A percentile compares a stretch with the other conserved stretches of the same genome.
phyloP scores from a whole-genome alignment of 1,140 invertebrate species.

The Fopius arisanus region DNA sequence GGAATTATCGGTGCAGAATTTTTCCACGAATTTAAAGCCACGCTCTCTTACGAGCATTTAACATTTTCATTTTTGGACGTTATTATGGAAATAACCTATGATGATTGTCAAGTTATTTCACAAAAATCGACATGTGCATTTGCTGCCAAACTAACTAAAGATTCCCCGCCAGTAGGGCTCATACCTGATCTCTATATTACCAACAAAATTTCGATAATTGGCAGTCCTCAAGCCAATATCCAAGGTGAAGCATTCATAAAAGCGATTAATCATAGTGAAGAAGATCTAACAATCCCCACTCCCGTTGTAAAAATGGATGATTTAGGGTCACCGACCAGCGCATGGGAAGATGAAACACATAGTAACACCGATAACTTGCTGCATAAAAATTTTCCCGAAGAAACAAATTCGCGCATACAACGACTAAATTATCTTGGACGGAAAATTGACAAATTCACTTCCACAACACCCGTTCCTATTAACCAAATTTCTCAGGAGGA shows the following conservation, averaged over 20 bases:
- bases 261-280: neutral
- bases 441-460: neutral
- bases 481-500: neutral
- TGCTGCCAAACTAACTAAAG: neutral
- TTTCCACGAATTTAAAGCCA: too few species aligned
- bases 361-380: too few species aligned
- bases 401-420: neutral
- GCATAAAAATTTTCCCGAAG: neutral
- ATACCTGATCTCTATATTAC: neutral
- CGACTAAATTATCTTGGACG: neutral
- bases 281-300: neutral
- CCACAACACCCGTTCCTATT: neutral
- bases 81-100: too few species aligned
- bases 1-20: too few species aligned
- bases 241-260: neutral
- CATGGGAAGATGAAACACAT: neutral
- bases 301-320: neutral
- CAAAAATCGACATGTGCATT: too few species aligned
- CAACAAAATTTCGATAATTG: neutral
- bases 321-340: neutral
- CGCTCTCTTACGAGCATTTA: too few species aligned
- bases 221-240: neutral
- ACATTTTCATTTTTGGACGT: too few species aligned
- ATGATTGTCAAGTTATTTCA: too few species aligned
- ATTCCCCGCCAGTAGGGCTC: neutral